Evolutionary conservation across 2,113 vertebrate species (phyloP).

Genomic region (Serilophus lunatus): DNA sequence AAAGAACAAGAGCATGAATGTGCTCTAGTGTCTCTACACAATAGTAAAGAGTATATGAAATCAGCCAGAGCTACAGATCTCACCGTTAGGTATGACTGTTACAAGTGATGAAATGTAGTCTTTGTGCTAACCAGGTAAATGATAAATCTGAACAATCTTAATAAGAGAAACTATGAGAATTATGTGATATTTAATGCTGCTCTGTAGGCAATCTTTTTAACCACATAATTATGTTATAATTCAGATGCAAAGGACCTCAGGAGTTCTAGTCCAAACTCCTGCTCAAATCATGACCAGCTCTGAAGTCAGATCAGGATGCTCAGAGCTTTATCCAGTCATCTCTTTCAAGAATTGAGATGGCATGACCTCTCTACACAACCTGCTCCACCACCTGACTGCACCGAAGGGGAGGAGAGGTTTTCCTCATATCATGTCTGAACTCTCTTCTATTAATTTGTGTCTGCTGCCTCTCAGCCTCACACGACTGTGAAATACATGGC

Average conservation of each 20-base stretch:
- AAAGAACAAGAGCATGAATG: slow-evolving; percentile 45
- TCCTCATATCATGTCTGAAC: not conserved
- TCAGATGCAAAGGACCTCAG: not conserved
- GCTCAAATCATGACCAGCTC: not conserved
- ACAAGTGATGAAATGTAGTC: not conserved
- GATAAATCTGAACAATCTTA: not conserved
- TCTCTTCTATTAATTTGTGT: not conserved
- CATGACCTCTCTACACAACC: not conserved
- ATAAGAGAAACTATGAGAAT: not conserved
- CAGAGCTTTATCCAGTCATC: not conserved
- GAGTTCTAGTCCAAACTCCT: not conserved
- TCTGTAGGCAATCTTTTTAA: not conserved
- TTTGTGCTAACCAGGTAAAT: not conserved
- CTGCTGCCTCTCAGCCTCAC: not conserved
- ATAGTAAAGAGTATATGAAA: slow-evolving; percentile 22
- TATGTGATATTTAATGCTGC: not conserved
- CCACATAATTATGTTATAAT: not conserved
- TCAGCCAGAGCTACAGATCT: not conserved
- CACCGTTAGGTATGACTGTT: not conserved
- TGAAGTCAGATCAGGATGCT: not conserved
- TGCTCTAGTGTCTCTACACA: slow-evolving; percentile 17
- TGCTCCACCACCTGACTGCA: not conserved
- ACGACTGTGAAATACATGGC: not conserved
- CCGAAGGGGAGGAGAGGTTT: not conserved
- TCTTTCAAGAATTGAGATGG: not conserved